phyloP scores from a whole-genome alignment of 1,140 invertebrate genomes.

The Zaprionus ghesquierei region DNA sequence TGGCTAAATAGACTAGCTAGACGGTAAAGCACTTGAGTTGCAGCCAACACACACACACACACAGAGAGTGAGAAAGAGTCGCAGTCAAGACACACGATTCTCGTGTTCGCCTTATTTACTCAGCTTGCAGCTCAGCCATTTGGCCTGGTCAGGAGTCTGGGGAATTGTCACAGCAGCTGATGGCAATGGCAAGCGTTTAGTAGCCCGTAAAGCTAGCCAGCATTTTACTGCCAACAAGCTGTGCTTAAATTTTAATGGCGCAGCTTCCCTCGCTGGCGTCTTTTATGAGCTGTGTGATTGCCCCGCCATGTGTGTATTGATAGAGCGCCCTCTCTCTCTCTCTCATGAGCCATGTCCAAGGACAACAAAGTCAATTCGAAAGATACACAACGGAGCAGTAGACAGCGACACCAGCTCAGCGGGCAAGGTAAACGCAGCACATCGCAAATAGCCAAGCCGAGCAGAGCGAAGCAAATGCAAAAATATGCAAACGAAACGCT shows the following conservation, averaged over 20 bases:
- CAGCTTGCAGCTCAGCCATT: conserved; percentile 19
- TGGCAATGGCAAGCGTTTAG: conserved; percentile 68
- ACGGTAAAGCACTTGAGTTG: conserved; percentile 19
- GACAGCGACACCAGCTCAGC: conserved; percentile 22
- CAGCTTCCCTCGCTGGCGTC: conserved; percentile 46
- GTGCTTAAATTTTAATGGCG: conserved; percentile 77
- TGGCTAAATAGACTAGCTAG: conserved; percentile 47
- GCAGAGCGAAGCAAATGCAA: conserved; percentile 64
- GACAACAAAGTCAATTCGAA: conserved; percentile 64
- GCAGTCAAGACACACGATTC: conserved; percentile 45
- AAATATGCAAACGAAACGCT: conserved; percentile 73
- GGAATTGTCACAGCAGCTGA: conserved; percentile 52
- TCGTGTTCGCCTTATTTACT: conserved; percentile 58
- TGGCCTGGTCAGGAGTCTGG: conserved; percentile 19
- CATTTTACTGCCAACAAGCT: conserved; percentile 48
- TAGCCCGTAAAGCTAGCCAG: conserved; percentile 64
- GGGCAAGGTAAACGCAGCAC: conserved; percentile 48
- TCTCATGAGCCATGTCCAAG: conserved; percentile 12
- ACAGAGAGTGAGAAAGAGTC: background rate
- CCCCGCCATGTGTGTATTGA: conserved; percentile 18
- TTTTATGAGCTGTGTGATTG: conserved; percentile 80
- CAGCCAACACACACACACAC: conserved; percentile 7
- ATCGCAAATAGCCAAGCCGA: conserved; percentile 15
- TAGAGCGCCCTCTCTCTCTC: background rate
- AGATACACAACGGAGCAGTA: conserved; percentile 32